Evolutionary conservation across 2,888 invertebrate species (phyloP).

Genomic region (Pristionchus exspectatus): DNA sequence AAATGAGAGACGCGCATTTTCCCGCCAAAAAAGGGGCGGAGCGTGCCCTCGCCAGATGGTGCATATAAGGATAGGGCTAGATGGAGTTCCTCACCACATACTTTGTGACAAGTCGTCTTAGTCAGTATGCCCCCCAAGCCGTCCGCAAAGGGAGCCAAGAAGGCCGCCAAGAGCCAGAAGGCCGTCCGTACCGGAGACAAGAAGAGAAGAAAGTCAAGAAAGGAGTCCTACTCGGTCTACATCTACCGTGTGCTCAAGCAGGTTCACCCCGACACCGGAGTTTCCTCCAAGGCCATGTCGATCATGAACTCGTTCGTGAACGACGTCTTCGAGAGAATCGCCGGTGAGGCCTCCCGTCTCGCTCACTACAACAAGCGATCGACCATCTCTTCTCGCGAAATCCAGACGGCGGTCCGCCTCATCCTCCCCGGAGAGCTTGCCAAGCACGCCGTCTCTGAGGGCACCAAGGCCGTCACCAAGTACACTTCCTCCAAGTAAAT

Average conservation of each 20-base stretch:
- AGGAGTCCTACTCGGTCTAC: conserved; percentile 80
- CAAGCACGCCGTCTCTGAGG: conserved; percentile 56
- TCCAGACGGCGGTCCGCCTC: conserved; percentile 81
- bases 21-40: too few relatives aligned
- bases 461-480: conserved; percentile 56
- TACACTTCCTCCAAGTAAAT: conserved; percentile 55
- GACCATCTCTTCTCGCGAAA: conserved; percentile 85
- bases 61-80: too few relatives aligned
- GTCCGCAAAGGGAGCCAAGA: too few relatives aligned
- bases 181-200: conserved; percentile 72
- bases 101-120: too few relatives aligned
- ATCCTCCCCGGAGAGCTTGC: conserved; percentile 53
- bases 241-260: conserved; percentile 84
- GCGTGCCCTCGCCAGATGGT: too few relatives aligned
- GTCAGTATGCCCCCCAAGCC: too few relatives aligned
- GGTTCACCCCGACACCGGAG: conserved; percentile 84
- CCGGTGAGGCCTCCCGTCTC: conserved; percentile 82
- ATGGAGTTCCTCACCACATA: too few relatives aligned
- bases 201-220: conserved; percentile 76
- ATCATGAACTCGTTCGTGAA: conserved; percentile 88
- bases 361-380: conserved; percentile 84
- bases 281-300: conserved; percentile 86
- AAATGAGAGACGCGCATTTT: too few relatives aligned
- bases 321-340: conserved; percentile 87
- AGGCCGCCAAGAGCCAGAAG: conserved; percentile 71